These are phyloP conservation scores for Pogonocichla stellata DNA, from an alignment of 2,113 vertebrate genomes.

Conservation along the genomic window DNA sequence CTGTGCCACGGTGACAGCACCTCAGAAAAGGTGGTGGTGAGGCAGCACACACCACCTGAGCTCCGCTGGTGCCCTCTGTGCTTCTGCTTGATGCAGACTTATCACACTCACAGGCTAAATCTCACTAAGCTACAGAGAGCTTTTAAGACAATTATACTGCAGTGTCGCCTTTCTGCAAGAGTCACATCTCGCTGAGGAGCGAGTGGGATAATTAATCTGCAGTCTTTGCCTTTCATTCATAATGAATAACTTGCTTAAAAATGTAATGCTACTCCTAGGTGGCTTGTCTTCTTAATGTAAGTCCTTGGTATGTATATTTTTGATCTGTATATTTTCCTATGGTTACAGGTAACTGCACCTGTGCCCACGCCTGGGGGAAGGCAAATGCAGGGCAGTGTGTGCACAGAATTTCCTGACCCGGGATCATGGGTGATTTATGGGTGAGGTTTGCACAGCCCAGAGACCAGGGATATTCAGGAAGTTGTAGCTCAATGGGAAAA, in stretches of 20 bases:
- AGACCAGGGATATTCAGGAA: rapidly evolving
- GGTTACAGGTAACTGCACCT: background rate
- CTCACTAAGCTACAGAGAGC: conserved; percentile 56
- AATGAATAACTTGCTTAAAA: conserved; percentile 11
- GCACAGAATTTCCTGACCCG: background rate
- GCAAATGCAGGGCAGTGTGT: background rate
- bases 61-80: background rate
- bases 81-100: conserved; percentile 33
- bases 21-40: background rate
- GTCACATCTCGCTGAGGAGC: background rate
- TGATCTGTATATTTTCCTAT: background rate
- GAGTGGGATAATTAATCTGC: conserved; percentile 46
- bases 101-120: conserved; percentile 32
- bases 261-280: background rate
- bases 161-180: conserved; percentile 45
- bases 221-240: conserved; percentile 37
- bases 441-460: background rate
- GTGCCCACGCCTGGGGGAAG: background rate
- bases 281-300: background rate
- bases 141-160: conserved; percentile 65
- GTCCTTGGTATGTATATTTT: background rate
- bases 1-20: background rate
- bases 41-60: background rate
- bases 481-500: background rate
- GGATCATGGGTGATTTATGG: background rate